Base-by-base conservation (phyloP, 2,888 invertebrate species). In the Stratiomys singularior region DNA sequence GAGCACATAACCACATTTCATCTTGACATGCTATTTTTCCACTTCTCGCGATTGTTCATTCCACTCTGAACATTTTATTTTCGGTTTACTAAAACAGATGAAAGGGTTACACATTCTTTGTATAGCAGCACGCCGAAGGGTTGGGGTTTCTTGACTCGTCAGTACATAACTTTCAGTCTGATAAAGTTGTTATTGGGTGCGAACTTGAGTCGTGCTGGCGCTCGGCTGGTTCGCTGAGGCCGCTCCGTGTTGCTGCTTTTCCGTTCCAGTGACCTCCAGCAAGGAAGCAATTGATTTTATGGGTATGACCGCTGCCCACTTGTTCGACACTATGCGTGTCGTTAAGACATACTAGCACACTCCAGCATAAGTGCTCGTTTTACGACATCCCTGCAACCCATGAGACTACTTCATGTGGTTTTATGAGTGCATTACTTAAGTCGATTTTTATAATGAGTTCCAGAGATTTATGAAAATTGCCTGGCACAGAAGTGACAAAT, bases 111-210 rank as follows among this genome's bases (percentile, higher is more conserved):
- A 58, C 23, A 23, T 23, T 30, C 60, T 44, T 74, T 60, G 44
- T 30, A 58, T 72, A 25, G 28, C 52, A 52, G 13, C 9, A 37
- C 9, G 9, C 15, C 18, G 7, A 13, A 52, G 52, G 52, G 52
- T 52, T 4, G 52, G 18, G 15, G 52, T n/a, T 13, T 52, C 52
- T 18, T 52, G 52, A 3, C 52, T 9, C 4, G 52, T 52, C 3
- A n/a, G 18, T 44, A 21, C 67, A 23, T 52, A 52, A 9, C n/a
- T 47, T 25, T 64, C 7, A 18, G 44, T 44, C 74, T 58, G 74
- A 74, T 74, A 74, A 74, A 74, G 74, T 74, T 58, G 74, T 74
- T 74, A 74, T 74, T 74, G 60, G 60, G 74, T 74, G 74, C 74
- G 44, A 74, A 74, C 37, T 37, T 74, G 44, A 74, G 69, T 23